These are phyloP conservation scores for Asbolus verrucosus DNA, from an alignment of 1,140 invertebrate genomes.

Conservation along the genomic window DNA sequence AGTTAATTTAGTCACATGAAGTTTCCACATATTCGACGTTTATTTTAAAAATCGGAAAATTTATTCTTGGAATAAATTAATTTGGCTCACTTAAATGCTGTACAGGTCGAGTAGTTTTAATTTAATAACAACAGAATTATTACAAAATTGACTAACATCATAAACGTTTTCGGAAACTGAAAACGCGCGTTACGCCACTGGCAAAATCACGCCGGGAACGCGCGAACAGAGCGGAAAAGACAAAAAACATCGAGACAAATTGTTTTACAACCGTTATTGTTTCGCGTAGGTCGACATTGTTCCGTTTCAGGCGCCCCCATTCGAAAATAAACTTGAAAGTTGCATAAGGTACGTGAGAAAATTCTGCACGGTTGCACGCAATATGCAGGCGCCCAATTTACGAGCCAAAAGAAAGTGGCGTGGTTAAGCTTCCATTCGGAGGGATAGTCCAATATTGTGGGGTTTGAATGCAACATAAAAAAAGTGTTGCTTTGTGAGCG, in stretches of 20 bases:
- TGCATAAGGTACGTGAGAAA: slow-evolving; percentile 37
- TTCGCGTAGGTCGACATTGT: slow-evolving; percentile 1
- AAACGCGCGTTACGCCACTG: too few species aligned
- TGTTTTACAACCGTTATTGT: slow-evolving; percentile 20
- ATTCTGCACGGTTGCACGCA: slow-evolving; percentile 32
- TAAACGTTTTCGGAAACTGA: too few species aligned
- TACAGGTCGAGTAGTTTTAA: too few species aligned
- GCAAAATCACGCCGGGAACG: not conserved
- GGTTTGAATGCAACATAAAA: slow-evolving; percentile 1
- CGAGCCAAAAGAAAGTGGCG: not conserved
- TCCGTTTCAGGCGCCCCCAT: slow-evolving; percentile 10
- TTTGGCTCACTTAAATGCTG: too few species aligned
- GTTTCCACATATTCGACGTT: too few species aligned
- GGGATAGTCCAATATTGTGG: slow-evolving; percentile 17
- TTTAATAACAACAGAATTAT: too few species aligned
- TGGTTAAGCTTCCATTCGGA: too few species aligned
- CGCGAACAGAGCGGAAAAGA: not conserved
- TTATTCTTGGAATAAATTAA: too few species aligned
- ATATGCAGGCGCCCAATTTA: not conserved
- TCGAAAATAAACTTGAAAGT: slow-evolving; percentile 12
- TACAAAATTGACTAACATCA: too few species aligned
- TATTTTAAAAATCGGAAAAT: too few species aligned
- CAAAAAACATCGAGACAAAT: not conserved
- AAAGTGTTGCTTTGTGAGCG: not conserved
- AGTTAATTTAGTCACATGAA: too few species aligned